Conservation (phyloP, 2,113 vertebrate genomes). For the Takifugu flavidus region DNA sequence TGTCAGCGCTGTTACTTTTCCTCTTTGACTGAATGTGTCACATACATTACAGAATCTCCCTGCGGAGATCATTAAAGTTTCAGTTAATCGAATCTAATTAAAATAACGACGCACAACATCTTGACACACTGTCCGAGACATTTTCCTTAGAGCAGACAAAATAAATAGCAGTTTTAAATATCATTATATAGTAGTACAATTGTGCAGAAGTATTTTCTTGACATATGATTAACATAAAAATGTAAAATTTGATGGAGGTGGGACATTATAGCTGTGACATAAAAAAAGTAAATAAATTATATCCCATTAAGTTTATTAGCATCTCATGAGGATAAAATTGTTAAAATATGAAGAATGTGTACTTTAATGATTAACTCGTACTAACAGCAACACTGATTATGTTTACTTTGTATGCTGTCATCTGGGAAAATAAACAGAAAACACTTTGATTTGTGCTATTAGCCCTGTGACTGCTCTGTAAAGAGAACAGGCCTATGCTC, state of each 20-base stretch:
- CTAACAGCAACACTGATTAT: neutral
- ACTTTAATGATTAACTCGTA: neutral
- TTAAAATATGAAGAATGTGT: too few species aligned
- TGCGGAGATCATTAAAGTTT: conserved; percentile 66
- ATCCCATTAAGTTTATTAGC: neutral
- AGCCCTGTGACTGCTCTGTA: neutral
- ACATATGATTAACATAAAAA: neutral
- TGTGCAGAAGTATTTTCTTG: too few species aligned
- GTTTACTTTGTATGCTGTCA: conserved; percentile 2
- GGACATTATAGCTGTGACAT: neutral
- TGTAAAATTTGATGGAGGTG: neutral
- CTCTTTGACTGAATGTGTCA: conserved; percentile 52
- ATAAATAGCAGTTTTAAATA: neutral
- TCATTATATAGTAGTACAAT: too few species aligned
- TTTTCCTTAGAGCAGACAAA: conserved; percentile 1
- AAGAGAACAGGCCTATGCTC: neutral
- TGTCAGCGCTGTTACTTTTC: conserved; percentile 12
- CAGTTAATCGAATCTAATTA: conserved; percentile 65
- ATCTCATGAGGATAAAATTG: too few species aligned
- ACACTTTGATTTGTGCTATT: too few species aligned
- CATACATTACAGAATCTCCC: conserved; percentile 51
- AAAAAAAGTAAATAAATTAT: neutral
- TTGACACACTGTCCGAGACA: conserved; percentile 43
- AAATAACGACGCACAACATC: conserved; percentile 35
- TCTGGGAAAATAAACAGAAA: neutral